phyloP scores from a whole-genome alignment of 1,140 invertebrate genomes.

The Drosophila pallidifrons region DNA sequence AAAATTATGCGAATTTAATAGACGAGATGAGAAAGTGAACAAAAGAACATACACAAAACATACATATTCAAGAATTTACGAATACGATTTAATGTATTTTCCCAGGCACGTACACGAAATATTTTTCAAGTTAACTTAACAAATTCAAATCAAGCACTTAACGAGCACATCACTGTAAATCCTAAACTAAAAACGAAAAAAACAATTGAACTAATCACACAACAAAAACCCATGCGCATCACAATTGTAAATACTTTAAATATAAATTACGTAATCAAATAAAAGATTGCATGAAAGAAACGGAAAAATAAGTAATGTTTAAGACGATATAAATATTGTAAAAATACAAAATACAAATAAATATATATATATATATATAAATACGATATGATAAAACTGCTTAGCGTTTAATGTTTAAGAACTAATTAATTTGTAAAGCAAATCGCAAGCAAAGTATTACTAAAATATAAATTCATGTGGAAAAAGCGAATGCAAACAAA shows the following conservation, averaged over 20 bases:
- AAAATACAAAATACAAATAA: constrained; percentile 30
- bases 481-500: constrained; percentile 49
- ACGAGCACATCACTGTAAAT: constrained; percentile 71
- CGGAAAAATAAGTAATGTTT: constrained; percentile 27
- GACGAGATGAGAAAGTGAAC: constrained; percentile 36
- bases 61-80: constrained; percentile 34
- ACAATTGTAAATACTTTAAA: constrained; percentile 56
- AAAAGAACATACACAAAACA: constrained; percentile 2
- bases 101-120: constrained; percentile 45
- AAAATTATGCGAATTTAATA: constrained; percentile 71
- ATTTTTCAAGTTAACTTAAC: constrained; percentile 47
- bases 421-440: constrained; percentile 69
- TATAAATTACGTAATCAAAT: neutral
- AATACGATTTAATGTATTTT: constrained; percentile 49
- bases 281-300: constrained; percentile 36
- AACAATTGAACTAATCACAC: constrained; percentile 24
- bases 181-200: constrained; percentile 13
- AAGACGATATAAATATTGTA: constrained; percentile 68
- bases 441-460: constrained; percentile 75
- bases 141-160: constrained; percentile 36
- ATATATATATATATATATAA: neutral
- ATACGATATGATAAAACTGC: constrained; percentile 11
- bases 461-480: constrained; percentile 67
- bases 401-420: constrained; percentile 50
- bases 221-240: constrained; percentile 53